Evolutionary conservation across 2,113 vertebrate genomes (phyloP), one percentile per base, ranked within the genome.

Genomic region (Spilogale gracilis): DNA sequence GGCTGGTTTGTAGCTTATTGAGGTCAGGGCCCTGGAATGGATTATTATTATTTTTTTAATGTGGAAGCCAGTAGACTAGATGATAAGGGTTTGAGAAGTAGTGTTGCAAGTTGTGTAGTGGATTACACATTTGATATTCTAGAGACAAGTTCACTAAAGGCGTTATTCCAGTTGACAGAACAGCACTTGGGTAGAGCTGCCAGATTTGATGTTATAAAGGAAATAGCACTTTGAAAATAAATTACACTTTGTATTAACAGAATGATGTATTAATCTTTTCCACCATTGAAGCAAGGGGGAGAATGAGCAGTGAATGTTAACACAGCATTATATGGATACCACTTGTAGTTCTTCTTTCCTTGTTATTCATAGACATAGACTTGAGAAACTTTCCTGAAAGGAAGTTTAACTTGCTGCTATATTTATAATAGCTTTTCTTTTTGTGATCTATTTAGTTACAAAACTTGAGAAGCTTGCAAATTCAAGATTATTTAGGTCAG

Each of bases 251-350:
- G 73, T 98, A 84, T 95, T 97, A 98, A 96, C 95, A 52, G 92
- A 93, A 74, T 96, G 96, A 96, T 98, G 97, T 97, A 98, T 98
- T 98, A 95, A 98, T 98, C 96, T 98, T 98, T 98, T 97, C 97
- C 27, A 54, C 97, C 91, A 98, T 2, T 54, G 96, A 98, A 98
- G 97, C 98, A 97, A 96, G 93, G 94, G 85, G 84, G 92, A 98
- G 93, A 98, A 91, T 97, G 94, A 96, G n/a, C 92, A 97, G 94
- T 98, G 98, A 98, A 98, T 98, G 97, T 97, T 98, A 98, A 98
- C 80, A 93, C 63, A 32, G 93, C 9, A 0, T 98, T 98, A 93
- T 90, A 90, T 97, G 95, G 97, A 95, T 97, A 96, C 65, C 93
- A 79, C 91, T 98, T 96, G 82, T 32, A 86, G 91, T 90, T 98